Percentiles rank a stretch among this genome's conserved stretches.
Evolutionary conservation across 2,113 vertebrate genomes (phyloP).

Genomic region (Willisornis vidua): DNA sequence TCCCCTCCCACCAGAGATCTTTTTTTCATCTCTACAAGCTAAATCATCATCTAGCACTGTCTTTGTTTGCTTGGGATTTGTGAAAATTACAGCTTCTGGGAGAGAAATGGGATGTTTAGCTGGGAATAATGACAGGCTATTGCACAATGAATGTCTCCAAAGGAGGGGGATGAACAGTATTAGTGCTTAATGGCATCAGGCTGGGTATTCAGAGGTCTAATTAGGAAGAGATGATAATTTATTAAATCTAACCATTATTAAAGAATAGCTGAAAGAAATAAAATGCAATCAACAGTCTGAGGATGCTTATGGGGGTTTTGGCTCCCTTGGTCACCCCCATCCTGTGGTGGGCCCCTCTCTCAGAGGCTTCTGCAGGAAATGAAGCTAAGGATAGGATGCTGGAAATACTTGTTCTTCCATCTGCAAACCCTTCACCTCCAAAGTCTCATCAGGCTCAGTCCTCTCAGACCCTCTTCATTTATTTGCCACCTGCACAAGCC

Average conservation of each 20-base stretch:
- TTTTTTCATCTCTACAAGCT: background rate
- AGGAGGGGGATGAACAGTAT: slow-evolving; percentile 13
- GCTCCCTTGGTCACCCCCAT: background rate
- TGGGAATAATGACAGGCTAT: slow-evolving; percentile 50
- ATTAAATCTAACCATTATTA: slow-evolving; percentile 2
- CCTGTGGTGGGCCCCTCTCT: background rate
- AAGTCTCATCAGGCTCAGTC: background rate
- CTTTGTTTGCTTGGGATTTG: slow-evolving; percentile 51
- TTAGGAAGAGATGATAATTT: slow-evolving; percentile 19
- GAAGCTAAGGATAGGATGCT: background rate
- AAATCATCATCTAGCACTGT: background rate
- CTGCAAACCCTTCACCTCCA: background rate
- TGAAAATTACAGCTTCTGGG: slow-evolving; percentile 57
- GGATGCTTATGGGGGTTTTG: background rate
- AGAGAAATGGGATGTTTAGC: slow-evolving; percentile 59
- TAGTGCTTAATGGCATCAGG: slow-evolving; percentile 28
- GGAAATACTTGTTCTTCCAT: background rate
- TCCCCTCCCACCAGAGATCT: background rate
- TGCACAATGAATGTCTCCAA: slow-evolving; percentile 18
- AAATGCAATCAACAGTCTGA: background rate
- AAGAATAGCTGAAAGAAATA: background rate
- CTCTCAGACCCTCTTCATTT: background rate
- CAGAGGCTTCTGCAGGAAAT: background rate
- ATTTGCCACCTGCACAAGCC: background rate
- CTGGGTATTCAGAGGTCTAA: slow-evolving; percentile 36